These are phyloP conservation scores for Dione juno DNA, from an alignment of 2,888 invertebrate species.

Conservation along the genomic window DNA sequence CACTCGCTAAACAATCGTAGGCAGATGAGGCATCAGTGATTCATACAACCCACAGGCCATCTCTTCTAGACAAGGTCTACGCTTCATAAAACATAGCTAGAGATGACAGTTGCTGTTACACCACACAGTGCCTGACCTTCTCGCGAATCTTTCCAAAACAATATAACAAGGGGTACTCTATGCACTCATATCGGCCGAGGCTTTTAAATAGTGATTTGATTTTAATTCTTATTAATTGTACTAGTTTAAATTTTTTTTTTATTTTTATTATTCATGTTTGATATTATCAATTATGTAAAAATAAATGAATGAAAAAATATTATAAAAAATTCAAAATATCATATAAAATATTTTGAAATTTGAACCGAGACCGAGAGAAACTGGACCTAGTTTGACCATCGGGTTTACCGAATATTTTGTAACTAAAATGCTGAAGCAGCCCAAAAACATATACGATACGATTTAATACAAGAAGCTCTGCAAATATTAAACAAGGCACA, in stretches of 20 bases:
- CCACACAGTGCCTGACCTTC: constrained; percentile 5
- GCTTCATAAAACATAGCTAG: background rate
- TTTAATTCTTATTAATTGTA: too few relatives aligned
- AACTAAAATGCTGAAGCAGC: too few relatives aligned
- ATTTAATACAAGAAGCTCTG: background rate
- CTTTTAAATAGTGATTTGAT: background rate
- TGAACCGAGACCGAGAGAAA: too few relatives aligned
- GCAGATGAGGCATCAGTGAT: constrained; percentile 27
- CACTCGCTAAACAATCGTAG: constrained; percentile 13
- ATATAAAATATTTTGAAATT: too few relatives aligned
- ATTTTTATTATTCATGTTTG: too few relatives aligned
- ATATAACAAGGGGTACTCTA: background rate
- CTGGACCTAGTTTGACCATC: too few relatives aligned
- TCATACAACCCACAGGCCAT: constrained; percentile 25
- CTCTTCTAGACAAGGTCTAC: constrained; percentile 9
- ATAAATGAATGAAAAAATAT: too few relatives aligned
- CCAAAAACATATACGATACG: too few relatives aligned
- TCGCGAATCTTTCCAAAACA: background rate
- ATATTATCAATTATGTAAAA: too few relatives aligned
- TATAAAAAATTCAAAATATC: too few relatives aligned
- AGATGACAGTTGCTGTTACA: constrained; percentile 5
- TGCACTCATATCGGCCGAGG: background rate
- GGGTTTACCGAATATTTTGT: too few relatives aligned
- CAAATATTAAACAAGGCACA: background rate
- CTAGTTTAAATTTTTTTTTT: too few relatives aligned